phyloP scores from a whole-genome alignment of 2,113 vertebrate genomes.

The Glareola pratincola region DNA sequence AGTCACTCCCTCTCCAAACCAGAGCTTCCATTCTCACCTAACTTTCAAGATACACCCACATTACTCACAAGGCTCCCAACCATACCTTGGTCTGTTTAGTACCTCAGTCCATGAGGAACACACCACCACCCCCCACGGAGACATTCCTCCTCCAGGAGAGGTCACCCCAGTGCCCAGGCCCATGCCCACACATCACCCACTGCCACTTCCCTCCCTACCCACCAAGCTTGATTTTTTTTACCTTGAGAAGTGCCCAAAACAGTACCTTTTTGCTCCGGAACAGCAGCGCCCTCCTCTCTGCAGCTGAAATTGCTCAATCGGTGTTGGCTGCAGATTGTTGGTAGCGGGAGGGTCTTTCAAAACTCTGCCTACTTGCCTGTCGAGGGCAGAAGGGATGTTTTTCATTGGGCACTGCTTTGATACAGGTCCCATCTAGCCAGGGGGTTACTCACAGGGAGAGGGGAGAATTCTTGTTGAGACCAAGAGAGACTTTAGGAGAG shows the following conservation, averaged over 20 bases:
- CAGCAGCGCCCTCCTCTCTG: conserved; percentile 73
- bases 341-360: conserved; percentile 65
- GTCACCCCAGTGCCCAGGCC: not conserved
- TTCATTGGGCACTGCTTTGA: not conserved
- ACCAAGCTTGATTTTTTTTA: not conserved
- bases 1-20: not conserved
- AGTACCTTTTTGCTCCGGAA: conserved; percentile 69
- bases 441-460: not conserved
- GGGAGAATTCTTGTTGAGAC: not conserved
- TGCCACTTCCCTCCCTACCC: not conserved
- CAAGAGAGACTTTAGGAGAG: not conserved
- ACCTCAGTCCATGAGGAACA: not conserved
- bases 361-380: conserved; percentile 74
- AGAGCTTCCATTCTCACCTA: not conserved
- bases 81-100: not conserved
- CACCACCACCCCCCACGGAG: not conserved
- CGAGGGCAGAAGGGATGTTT: conserved; percentile 13
- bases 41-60: not conserved
- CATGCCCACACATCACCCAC: not conserved
- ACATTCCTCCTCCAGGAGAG: not conserved
- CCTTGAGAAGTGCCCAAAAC: not conserved
- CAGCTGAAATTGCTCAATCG: conserved; percentile 70
- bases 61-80: not conserved
- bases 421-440: not conserved
- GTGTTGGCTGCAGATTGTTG: conserved; percentile 60